Conservation (phyloP, 1,140 invertebrate genomes). For the Ostrea denselamellosa region DNA sequence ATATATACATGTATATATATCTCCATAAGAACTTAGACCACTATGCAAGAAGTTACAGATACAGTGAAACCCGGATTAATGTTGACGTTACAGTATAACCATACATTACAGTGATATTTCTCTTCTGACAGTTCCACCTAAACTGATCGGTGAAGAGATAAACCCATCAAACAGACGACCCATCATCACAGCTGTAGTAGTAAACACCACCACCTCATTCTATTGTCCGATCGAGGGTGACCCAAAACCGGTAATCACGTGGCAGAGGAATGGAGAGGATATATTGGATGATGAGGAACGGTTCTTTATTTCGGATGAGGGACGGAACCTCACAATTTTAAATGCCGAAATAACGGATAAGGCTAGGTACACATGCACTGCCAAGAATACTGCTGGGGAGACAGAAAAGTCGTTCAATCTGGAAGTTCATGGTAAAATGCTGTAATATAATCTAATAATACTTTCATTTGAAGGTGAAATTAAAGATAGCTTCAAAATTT, state of each 20-base stretch:
- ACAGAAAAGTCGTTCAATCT: slow-evolving; percentile 72
- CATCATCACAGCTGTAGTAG: slow-evolving; percentile 64
- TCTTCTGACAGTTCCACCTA: slow-evolving; percentile 68
- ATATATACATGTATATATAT: no score
- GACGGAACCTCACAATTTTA: slow-evolving; percentile 69
- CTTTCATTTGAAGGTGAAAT: no score
- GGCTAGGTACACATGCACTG: slow-evolving; percentile 79
- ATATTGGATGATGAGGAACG: slow-evolving; percentile 49
- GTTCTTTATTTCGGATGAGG: slow-evolving; percentile 64
- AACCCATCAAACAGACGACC: slow-evolving; percentile 1
- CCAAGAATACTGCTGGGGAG: slow-evolving; percentile 79
- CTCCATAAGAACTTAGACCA: no score
- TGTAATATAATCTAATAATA: no score
- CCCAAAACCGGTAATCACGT: slow-evolving; percentile 78
- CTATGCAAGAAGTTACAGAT: no score
- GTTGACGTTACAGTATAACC: no score
- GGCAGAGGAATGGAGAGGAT: slow-evolving; percentile 77
- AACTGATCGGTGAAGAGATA: slow-evolving; percentile 55
- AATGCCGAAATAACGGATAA: slow-evolving; percentile 73
- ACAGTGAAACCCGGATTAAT: no score
- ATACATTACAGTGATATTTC: background rate
- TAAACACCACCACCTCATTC: slow-evolving; percentile 67
- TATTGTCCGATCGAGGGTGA: slow-evolving; percentile 78
- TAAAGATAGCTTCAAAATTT: no score
- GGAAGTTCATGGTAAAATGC: slow-evolving; percentile 70